phyloP scores from a whole-genome alignment of 2,113 vertebrate genomes.

The Podarcis raffonei region DNA sequence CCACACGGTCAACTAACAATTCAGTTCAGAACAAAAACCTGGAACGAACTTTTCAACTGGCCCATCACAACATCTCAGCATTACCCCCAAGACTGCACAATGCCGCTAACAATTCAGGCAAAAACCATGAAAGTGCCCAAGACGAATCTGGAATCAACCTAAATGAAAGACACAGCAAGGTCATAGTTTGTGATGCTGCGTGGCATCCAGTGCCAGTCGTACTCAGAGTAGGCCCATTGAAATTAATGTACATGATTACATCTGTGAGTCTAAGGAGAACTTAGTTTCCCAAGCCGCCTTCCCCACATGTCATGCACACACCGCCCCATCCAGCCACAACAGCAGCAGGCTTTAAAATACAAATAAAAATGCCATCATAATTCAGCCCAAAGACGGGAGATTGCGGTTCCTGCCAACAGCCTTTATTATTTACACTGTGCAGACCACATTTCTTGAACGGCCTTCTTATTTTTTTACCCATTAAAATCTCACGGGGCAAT shows the following conservation, averaged over 20 bases:
- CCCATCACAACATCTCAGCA: neutral
- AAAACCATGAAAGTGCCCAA: neutral
- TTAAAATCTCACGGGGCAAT: slow-evolving; percentile 67
- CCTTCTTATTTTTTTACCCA: slow-evolving; percentile 47
- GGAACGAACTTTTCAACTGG: neutral
- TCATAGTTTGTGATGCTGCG: too few relatives aligned
- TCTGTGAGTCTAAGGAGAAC: too few relatives aligned
- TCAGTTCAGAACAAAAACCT: neutral
- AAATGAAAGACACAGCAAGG: neutral
- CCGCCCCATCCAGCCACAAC: neutral
- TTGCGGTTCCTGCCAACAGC: slow-evolving; percentile 55
- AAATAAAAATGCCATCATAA: slow-evolving; percentile 45
- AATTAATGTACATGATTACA: too few relatives aligned
- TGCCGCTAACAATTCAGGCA: neutral
- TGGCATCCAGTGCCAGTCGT: too few relatives aligned
- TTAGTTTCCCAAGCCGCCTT: too few relatives aligned
- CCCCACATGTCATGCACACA: too few relatives aligned
- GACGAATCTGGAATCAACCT: neutral
- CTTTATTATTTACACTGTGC: slow-evolving; percentile 62
- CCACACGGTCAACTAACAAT: neutral
- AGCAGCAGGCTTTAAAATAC: slow-evolving; percentile 27
- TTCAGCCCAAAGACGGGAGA: slow-evolving; percentile 52
- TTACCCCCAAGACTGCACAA: neutral
- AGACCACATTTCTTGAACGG: slow-evolving; percentile 60
- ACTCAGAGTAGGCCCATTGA: too few relatives aligned